Evolutionary conservation across 1,140 invertebrate species (phyloP).

Genomic region (Colletes latitarsis): DNA sequence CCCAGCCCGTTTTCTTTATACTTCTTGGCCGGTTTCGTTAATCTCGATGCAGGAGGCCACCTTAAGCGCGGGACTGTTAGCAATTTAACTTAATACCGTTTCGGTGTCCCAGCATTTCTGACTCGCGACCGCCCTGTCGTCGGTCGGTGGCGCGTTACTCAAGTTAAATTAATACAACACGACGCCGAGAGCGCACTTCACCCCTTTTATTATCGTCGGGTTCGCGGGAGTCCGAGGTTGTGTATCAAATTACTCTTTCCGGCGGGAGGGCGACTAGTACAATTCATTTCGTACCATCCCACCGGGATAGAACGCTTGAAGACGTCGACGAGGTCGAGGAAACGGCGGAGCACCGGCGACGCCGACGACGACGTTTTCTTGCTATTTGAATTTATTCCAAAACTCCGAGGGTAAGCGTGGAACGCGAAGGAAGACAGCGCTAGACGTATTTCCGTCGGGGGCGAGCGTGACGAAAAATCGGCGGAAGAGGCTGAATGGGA

Average conservation of each 20-base stretch:
- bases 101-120: neutral
- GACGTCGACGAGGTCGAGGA: neutral
- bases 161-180: slow-evolving; percentile 72
- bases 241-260: slow-evolving; percentile 62
- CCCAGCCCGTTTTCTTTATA: slow-evolving; percentile 8
- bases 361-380: slow-evolving; percentile 6
- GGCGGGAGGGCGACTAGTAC: slow-evolving; percentile 2
- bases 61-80: slow-evolving; percentile 23
- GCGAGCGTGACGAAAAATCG: slow-evolving; percentile 9
- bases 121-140: neutral
- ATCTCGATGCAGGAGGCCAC: slow-evolving; percentile 27
- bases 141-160: slow-evolving; percentile 41
- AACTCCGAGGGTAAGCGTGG: neutral
- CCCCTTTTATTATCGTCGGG: slow-evolving; percentile 56
- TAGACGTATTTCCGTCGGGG: too few relatives aligned
- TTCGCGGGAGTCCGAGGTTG: slow-evolving; percentile 49
- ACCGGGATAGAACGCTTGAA: neutral
- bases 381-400: slow-evolving; percentile 50
- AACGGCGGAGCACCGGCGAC: neutral
- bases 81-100: slow-evolving; percentile 65
- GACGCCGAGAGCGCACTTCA: slow-evolving; percentile 41
- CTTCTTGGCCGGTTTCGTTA: slow-evolving; percentile 46
- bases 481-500: neutral
- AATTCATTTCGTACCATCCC: slow-evolving; percentile 41
- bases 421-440: neutral